phyloP scores from a whole-genome alignment of 2,113 vertebrate genomes.

The Ochotona princeps region DNA sequence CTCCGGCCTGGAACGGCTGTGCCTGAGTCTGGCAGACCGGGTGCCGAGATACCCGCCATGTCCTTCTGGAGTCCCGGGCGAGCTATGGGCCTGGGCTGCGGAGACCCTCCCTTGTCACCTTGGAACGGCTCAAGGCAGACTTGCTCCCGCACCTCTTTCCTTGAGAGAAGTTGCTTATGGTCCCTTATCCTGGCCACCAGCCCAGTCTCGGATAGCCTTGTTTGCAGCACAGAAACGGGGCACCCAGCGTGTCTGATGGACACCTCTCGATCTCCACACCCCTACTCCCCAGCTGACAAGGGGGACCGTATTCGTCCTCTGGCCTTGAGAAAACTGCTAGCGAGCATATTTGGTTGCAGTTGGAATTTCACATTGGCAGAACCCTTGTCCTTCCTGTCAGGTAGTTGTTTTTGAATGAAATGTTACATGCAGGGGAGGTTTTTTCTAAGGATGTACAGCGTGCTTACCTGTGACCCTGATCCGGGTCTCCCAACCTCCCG shows the following conservation, averaged over 20 bases:
- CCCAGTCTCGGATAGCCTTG: not conserved
- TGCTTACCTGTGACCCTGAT: not conserved
- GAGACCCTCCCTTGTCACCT: not conserved
- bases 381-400: not conserved
- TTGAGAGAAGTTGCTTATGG: conserved; percentile 50
- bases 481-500: not conserved
- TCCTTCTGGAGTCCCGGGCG: not conserved
- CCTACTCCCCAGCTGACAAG: too few species aligned
- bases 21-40: conserved; percentile 11
- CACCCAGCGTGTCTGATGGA: not conserved
- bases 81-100: not conserved
- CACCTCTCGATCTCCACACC: too few species aligned
- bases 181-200: not conserved
- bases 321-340: conserved; percentile 36
- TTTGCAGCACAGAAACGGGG: not conserved
- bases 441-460: not conserved
- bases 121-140: not conserved
- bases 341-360: conserved; percentile 47
- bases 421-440: not conserved
- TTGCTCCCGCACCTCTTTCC: not conserved
- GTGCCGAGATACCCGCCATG: conserved; percentile 17
- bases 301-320: not conserved
- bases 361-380: conserved; percentile 8
- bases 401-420: conserved; percentile 35
- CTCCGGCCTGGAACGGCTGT: conserved; percentile 43